These are phyloP conservation scores for Cephus spinipes DNA, from an alignment of 2,888 invertebrate species.

Conservation along the genomic window DNA sequence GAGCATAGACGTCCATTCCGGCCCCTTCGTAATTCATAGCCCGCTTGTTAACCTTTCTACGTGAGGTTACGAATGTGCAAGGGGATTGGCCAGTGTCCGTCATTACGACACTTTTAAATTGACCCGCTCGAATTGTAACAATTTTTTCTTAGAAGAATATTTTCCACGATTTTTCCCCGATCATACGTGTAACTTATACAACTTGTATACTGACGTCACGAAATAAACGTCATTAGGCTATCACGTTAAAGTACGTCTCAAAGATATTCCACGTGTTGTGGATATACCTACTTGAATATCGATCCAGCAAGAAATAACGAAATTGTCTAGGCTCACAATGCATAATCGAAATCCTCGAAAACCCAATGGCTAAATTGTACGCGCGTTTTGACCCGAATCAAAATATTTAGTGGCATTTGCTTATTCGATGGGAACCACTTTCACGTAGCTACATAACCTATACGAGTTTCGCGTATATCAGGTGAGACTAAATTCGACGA, in stretches of 20 bases:
- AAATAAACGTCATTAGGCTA: not conserved
- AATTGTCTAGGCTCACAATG: not conserved
- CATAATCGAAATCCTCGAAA: not conserved
- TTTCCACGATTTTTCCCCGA: not conserved
- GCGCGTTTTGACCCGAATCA: not conserved
- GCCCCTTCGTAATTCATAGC: not conserved
- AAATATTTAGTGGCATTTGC: not conserved
- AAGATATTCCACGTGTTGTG: not conserved
- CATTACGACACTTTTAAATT: not conserved
- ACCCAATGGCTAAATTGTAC: not conserved
- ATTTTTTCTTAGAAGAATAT: not conserved
- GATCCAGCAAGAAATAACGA: not conserved
- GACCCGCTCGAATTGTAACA: not conserved
- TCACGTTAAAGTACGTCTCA: not conserved
- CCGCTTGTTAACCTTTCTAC: not conserved
- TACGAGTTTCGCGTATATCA: not conserved
- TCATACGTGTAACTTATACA: not conserved
- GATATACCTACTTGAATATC: not conserved
- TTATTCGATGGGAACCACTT: not conserved
- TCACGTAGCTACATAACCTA: not conserved
- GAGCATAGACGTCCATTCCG: too few relatives aligned
- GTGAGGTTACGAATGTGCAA: not conserved
- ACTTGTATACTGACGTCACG: not conserved
- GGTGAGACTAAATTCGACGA: not conserved
- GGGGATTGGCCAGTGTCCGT: not conserved